A percentile compares a stretch with the other conserved stretches of the same genome.
Conservation (phyloP, 37 sponge, comb jelly and placozoan species). For the Ephydatia muelleri region DNA sequence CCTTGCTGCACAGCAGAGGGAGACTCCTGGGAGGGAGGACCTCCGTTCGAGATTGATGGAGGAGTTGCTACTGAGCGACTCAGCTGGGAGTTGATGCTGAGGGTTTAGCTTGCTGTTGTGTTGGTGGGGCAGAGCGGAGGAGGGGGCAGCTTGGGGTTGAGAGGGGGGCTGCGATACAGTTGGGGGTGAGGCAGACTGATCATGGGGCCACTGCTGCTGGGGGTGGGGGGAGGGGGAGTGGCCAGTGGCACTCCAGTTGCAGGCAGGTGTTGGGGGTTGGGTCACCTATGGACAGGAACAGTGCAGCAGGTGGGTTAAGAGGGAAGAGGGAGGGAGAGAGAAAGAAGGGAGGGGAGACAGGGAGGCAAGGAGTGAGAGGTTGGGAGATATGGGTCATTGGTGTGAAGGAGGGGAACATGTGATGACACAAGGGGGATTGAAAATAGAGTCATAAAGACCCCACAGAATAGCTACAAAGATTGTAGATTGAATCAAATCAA, state of each 20-base stretch:
- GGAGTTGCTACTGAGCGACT: slow-evolving; percentile 41
- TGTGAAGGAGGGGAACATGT: not conserved
- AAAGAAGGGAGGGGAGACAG: slow-evolving; percentile 22
- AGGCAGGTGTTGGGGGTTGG: not conserved
- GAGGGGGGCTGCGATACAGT: not conserved
- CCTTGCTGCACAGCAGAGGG: not conserved
- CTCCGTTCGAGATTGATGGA: slow-evolving; percentile 44
- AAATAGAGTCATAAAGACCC: not conserved
- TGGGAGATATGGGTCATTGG: slow-evolving; percentile 14
- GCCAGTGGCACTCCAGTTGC: slow-evolving; percentile 1
- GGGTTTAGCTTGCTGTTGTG: slow-evolving; percentile 15
- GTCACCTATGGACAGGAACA: not conserved
- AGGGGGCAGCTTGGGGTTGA: slow-evolving; percentile 20
- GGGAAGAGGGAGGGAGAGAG: slow-evolving; percentile 3
- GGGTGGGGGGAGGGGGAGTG: slow-evolving; percentile 21
- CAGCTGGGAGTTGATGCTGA: not conserved
- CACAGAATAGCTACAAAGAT: no score
- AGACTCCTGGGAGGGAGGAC: slow-evolving; percentile 47
- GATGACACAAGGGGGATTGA: not conserved
- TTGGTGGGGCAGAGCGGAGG: slow-evolving; percentile 19
- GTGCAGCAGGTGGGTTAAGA: not conserved
- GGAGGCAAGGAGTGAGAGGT: slow-evolving; percentile 16
- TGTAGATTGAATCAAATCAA: no score
- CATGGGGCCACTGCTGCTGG: slow-evolving; percentile 3
- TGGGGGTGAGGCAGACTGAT: slow-evolving; percentile 5